Conservation (phyloP, 2,113 vertebrate genomes). For the Semicossyphus pulcher region DNA sequence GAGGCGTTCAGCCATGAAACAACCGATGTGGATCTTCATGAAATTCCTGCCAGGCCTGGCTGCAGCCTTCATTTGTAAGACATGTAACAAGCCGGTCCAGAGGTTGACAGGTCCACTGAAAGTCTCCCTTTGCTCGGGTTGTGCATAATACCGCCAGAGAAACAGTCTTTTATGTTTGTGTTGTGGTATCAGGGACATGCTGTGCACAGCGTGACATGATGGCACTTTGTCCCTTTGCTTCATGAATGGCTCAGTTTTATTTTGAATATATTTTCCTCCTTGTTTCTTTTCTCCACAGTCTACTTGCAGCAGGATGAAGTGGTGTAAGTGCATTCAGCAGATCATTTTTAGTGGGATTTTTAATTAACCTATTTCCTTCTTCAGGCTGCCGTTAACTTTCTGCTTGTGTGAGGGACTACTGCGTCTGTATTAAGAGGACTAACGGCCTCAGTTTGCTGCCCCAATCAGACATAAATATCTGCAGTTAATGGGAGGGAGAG, state of each 20-base stretch:
- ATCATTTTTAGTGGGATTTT: not conserved
- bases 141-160: not conserved
- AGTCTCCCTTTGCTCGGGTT: not conserved
- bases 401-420: slow-evolving; percentile 13
- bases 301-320: not conserved
- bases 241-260: not conserved
- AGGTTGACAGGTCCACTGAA: slow-evolving; percentile 20
- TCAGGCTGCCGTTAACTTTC: not conserved
- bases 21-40: slow-evolving; percentile 7
- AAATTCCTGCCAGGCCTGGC: slow-evolving; percentile 18
- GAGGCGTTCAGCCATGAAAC: slow-evolving; percentile 21
- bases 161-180: not conserved
- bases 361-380: slow-evolving; percentile 11
- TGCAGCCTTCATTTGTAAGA: slow-evolving; percentile 27
- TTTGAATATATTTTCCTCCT: not conserved
- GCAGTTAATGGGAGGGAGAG: slow-evolving; percentile 49
- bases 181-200: not conserved
- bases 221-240: not conserved
- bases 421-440: slow-evolving; percentile 53
- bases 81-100: slow-evolving; percentile 16
- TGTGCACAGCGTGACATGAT: slow-evolving; percentile 11
- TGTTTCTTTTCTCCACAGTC: not conserved
- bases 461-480: slow-evolving; percentile 64
- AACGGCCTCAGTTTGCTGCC: slow-evolving; percentile 46
- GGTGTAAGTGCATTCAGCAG: not conserved